A percentile compares a stretch with the other conserved stretches of the same genome.
phyloP scores from a whole-genome alignment of 2,113 vertebrate species.

The Oncorhynchus kisutch region DNA sequence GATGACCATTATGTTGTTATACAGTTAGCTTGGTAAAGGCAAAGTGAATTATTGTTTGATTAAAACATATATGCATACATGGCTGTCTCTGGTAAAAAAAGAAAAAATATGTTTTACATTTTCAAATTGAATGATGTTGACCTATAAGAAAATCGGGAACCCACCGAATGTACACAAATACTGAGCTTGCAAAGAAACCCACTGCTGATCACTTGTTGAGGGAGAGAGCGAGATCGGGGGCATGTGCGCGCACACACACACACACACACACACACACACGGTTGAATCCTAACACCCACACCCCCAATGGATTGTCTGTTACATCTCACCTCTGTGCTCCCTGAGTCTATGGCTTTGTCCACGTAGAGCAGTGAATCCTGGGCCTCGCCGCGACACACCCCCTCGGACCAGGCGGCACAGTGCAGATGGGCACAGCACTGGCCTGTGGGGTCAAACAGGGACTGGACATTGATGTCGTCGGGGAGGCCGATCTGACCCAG shows the following conservation, averaged over 20 bases:
- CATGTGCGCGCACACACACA: background rate
- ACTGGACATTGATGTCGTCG: conserved; percentile 87
- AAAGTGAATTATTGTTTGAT: no score
- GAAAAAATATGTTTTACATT: no score
- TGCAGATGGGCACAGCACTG: conserved; percentile 96
- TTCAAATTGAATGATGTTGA: no score
- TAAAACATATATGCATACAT: no score
- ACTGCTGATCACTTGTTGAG: background rate
- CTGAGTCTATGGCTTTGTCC: conserved; percentile 98
- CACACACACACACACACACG: background rate
- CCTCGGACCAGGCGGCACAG: conserved; percentile 93
- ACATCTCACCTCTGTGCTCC: conserved; percentile 90
- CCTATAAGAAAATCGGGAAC: no score
- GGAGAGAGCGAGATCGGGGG: background rate
- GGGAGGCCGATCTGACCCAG: conserved; percentile 92
- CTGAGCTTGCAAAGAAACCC: no score
- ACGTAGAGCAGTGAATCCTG: conserved; percentile 82
- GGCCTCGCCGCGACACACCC: conserved; percentile 84
- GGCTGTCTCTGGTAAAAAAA: no score
- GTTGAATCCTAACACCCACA: no score
- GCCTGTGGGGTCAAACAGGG: conserved; percentile 93
- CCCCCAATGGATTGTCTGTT: no score
- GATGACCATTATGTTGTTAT: no score
- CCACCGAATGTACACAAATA: no score
- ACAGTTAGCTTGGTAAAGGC: no score